A percentile compares a stretch with the other conserved stretches of the same genome.
Conservation (phyloP, 1,140 invertebrate species). For the Aleiodes sp. region DNA sequence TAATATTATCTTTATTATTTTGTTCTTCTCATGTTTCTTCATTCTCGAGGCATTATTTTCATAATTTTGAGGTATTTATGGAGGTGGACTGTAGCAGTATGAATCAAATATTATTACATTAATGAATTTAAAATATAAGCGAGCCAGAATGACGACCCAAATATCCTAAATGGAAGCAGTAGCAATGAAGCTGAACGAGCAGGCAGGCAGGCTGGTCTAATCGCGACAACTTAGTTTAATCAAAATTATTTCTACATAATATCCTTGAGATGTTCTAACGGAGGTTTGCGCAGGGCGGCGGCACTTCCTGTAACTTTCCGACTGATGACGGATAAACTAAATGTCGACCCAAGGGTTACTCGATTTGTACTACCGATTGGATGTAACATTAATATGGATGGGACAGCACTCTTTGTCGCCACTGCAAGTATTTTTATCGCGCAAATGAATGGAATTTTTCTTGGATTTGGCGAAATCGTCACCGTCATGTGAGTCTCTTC, state of each 20-base stretch:
- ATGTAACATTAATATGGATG: slow-evolving; percentile 94
- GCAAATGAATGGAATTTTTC: slow-evolving; percentile 85
- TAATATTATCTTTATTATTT: not conserved
- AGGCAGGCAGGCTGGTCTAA: not conserved
- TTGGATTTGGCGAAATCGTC: slow-evolving; percentile 81
- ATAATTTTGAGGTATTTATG: not conserved
- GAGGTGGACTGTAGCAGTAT: not conserved
- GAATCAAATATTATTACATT: not conserved
- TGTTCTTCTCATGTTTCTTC: not conserved
- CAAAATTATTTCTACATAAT: not conserved
- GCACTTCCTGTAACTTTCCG: slow-evolving; percentile 94
- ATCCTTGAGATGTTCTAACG: slow-evolving; percentile 45
- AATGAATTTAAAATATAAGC: not conserved
- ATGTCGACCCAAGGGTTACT: slow-evolving; percentile 89
- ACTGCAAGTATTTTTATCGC: slow-evolving; percentile 92
- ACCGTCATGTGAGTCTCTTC: slow-evolving; percentile 77
- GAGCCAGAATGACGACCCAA: not conserved
- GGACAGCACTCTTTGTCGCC: slow-evolving; percentile 90
- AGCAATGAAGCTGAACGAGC: not conserved
- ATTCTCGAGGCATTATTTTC: not conserved
- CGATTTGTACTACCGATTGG: slow-evolving; percentile 91
- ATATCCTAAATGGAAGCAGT: not conserved
- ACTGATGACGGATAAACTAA: slow-evolving; percentile 91
- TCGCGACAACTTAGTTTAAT: not conserved
- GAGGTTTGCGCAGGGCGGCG: slow-evolving; percentile 78